A percentile compares a stretch with the other conserved stretches of the same genome.
These are phyloP conservation scores for Phocides pigmalion DNA, from an alignment of 1,140 invertebrate genomes.

Conservation along the genomic window DNA sequence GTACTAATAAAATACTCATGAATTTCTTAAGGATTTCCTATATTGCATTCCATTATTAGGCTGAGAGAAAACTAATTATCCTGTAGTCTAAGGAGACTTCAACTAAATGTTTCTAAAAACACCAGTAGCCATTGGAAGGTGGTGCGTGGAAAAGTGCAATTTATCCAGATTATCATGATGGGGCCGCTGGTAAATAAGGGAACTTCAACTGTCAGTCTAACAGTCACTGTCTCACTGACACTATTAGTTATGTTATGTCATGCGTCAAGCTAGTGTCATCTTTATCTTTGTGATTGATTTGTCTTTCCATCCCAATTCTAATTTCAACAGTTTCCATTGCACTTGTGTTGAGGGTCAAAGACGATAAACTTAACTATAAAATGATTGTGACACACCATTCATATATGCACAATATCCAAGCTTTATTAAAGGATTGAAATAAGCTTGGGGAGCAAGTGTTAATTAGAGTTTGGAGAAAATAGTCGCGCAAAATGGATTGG, in stretches of 20 bases:
- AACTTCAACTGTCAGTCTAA: no score
- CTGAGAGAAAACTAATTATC: no score
- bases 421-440: background rate
- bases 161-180: no score
- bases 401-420: constrained; percentile 11
- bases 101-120: no score
- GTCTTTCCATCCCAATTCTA: background rate
- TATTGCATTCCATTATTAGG: no score
- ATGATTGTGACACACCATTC: constrained; percentile 7
- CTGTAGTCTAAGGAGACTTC: no score
- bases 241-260: background rate
- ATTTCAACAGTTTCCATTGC: background rate
- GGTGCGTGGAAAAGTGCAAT: no score
- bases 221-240: background rate
- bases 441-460: background rate
- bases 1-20: no score
- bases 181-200: no score
- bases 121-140: no score
- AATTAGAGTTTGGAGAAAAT: constrained; percentile 10
- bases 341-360: background rate
- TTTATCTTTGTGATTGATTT: background rate
- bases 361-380: constrained; percentile 15
- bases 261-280: background rate
- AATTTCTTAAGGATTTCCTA: no score
- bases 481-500: constrained; percentile 85